phyloP scores from a whole-genome alignment of 2,113 vertebrate species.

The Prionailurus viverrinus region DNA sequence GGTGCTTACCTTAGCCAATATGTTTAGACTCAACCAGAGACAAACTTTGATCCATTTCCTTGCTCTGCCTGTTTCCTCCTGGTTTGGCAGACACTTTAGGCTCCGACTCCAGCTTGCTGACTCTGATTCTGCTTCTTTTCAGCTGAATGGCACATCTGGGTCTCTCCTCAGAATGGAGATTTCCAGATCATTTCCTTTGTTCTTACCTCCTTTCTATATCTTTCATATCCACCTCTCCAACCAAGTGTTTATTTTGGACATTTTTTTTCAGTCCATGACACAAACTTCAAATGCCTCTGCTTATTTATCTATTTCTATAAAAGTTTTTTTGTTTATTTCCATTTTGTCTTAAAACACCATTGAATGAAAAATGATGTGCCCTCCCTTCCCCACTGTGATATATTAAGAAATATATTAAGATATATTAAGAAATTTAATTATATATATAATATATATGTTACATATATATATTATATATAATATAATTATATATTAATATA shows the following conservation, averaged over 20 bases:
- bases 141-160: neutral
- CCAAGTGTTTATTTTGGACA: neutral
- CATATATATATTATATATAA: too few species aligned
- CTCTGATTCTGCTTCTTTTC: slow-evolving; percentile 25
- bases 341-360: neutral
- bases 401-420: neutral
- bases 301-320: neutral
- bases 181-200: neutral
- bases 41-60: neutral
- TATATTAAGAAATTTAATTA: too few species aligned
- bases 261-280: neutral
- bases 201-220: neutral
- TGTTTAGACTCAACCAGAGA: neutral
- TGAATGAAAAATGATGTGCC: neutral
- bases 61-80: neutral
- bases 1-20: neutral
- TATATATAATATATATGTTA: too few species aligned
- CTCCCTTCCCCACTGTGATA: neutral
- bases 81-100: neutral
- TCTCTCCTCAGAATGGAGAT: neutral
- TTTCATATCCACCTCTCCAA: neutral
- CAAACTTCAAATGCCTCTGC: slow-evolving; percentile 9
- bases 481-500: too few species aligned
- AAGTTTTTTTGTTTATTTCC: neutral
- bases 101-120: neutral